Percentiles rank a stretch among this genome's conserved stretches.
These are phyloP conservation scores for Phalacrocorax aristotelis DNA, from an alignment of 2,113 vertebrate species.

Conservation along the genomic window DNA sequence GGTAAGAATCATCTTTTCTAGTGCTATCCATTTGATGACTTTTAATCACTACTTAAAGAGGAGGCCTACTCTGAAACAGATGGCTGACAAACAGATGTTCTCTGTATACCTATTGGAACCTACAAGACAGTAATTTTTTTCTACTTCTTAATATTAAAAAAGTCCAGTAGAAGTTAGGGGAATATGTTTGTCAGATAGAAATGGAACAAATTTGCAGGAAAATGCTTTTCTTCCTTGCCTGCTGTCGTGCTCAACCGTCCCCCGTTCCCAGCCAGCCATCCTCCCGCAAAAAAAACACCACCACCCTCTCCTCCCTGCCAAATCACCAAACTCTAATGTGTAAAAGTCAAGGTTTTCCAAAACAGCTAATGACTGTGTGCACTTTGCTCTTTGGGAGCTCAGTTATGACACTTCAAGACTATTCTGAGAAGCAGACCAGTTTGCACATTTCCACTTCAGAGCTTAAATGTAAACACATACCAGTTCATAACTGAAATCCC, in stretches of 20 bases:
- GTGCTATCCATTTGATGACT: not conserved
- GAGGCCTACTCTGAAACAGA: not conserved
- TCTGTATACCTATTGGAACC: not conserved
- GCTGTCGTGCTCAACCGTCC: not conserved
- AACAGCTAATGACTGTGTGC: not conserved
- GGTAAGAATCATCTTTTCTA: not conserved
- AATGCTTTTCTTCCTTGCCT: not conserved
- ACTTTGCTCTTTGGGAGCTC: not conserved
- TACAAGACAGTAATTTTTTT: not conserved
- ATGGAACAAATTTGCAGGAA: not conserved
- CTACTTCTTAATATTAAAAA: not conserved
- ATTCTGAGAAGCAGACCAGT: not conserved
- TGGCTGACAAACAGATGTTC: not conserved
- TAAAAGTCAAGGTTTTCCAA: not conserved
- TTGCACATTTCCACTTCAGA: not conserved
- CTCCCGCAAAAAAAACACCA: not conserved
- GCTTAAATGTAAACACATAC: not conserved
- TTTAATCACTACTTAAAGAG: not conserved
- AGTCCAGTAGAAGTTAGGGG: not conserved
- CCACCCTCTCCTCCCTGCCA: not conserved
- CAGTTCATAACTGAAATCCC: not conserved
- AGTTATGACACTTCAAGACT: not conserved
- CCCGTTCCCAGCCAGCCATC: too few species aligned
- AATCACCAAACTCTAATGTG: not conserved
- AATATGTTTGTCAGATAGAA: not conserved